Percentiles rank a stretch among this genome's conserved stretches.
Evolutionary conservation across 2,113 vertebrate genomes (phyloP).

Genomic region (Sarotherodon lohbergeri): DNA sequence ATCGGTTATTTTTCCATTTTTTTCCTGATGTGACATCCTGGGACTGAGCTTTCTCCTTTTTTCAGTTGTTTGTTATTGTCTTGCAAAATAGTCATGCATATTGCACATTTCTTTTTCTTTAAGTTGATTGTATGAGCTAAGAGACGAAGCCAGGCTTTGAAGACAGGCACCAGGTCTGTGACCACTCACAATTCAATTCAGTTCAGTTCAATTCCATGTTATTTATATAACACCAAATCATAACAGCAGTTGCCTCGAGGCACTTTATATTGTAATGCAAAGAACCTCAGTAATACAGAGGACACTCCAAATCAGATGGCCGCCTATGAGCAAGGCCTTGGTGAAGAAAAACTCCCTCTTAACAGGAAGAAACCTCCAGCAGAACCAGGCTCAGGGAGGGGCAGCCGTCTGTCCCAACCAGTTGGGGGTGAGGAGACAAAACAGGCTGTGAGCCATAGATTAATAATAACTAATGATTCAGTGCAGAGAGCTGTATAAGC

Average conservation of each 20-base stretch:
- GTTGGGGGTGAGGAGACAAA: not conserved
- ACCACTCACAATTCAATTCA: not conserved
- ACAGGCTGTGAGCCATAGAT: accelerated
- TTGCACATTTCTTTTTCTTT: not conserved
- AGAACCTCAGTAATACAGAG: not conserved
- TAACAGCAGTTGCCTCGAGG: not conserved
- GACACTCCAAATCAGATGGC: not conserved
- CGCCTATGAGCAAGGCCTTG: not conserved
- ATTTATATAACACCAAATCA: not conserved
- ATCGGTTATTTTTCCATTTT: accelerated
- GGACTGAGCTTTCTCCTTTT: not conserved
- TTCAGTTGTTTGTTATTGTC: not conserved
- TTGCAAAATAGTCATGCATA: not conserved
- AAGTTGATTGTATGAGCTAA: not conserved
- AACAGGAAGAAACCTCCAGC: not conserved
- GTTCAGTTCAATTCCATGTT: not conserved
- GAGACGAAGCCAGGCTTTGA: not conserved
- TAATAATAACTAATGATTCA: not conserved
- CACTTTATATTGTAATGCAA: not conserved
- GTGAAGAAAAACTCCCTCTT: not conserved
- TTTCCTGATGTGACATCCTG: not conserved
- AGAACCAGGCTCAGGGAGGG: not conserved
- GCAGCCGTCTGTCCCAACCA: not conserved
- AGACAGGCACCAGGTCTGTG: not conserved
- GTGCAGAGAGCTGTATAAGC: not conserved